Evolutionary conservation across 2,797 vertebrate species (phyloP), one percentile per base, ranked within the genome.

Genomic region (Prunella strophiata): DNA sequence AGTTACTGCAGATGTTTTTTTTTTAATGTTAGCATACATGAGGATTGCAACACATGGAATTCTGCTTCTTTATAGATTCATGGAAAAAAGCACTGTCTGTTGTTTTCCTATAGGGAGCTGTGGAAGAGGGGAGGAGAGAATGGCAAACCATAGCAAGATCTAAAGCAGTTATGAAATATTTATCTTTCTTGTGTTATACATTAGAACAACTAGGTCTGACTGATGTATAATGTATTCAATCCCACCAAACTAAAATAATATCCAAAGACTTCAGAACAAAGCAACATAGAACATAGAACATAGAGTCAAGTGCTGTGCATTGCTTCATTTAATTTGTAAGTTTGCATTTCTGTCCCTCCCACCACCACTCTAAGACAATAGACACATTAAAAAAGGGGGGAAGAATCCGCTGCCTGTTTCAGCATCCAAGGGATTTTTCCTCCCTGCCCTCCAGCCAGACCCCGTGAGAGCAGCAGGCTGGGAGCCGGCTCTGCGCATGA

Each of bases 401-500:
- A 40, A 72, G 83, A 58, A 85, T 76, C 57, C 3, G 14, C 57
- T 76, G 47, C 71, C 73, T 32, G 71, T 91, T 90, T 48, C 89
- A 66, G 61, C 62, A 85, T 54, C 91, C 74, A 61, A 96, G 93
- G 47, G 43, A 61, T 83, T 72, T 85, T 89, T 70, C 78, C 71
- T 96, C 90, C 86, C 93, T 96, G 92, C 97, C 95, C 94, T 97
- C 76, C 94, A 97, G 97, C 94, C 92, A 95, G 93, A 94, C 97
- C 95, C 95, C 97, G 96, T 94, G 95, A 95, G 97, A 96, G 96
- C 79, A 70, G 92, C 93, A 88, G 97, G 94, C 97, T 92, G 48
- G 94, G 70, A 93, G 94, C 93, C 97, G 88, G 91, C 96, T 98
- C 97, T 97, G 98, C 98, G 97, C 98, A 99, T 99, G 99, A 98